Conservation (phyloP, 2,113 vertebrate species). For the Dipodomys stephensi region DNA sequence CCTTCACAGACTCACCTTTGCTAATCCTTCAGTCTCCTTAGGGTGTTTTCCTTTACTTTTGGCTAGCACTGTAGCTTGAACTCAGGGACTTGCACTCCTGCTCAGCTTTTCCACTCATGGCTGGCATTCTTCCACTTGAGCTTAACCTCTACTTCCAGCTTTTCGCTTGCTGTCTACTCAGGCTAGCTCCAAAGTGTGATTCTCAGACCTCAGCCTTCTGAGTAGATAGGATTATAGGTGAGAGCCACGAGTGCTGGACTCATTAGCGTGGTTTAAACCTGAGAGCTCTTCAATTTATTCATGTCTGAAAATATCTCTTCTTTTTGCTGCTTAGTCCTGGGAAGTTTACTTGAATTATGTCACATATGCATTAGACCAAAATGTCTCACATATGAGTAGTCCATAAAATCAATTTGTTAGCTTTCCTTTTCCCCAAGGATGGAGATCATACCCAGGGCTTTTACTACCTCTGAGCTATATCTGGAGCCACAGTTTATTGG, state of each 20-base stretch:
- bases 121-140: too few relatives aligned
- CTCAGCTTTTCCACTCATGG: too few relatives aligned
- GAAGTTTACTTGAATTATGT: conserved; percentile 33
- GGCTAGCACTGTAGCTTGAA: too few relatives aligned
- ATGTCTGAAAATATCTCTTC: not conserved
- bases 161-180: not conserved
- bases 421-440: not conserved
- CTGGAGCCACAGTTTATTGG: not conserved
- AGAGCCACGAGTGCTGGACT: not conserved
- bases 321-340: conserved; percentile 34
- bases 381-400: conserved; percentile 3
- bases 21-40: not conserved
- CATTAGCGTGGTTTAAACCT: not conserved
- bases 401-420: not conserved
- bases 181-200: too few relatives aligned
- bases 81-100: too few relatives aligned
- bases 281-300: not conserved
- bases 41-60: not conserved
- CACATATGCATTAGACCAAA: not conserved
- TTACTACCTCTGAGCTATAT: not conserved
- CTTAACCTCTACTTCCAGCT: not conserved
- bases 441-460: too few relatives aligned
- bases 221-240: not conserved
- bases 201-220: not conserved
- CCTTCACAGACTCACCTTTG: not conserved